Evolutionary conservation across 2,888 invertebrate genomes (phyloP).

Genomic region (Ceramica pisi): DNA sequence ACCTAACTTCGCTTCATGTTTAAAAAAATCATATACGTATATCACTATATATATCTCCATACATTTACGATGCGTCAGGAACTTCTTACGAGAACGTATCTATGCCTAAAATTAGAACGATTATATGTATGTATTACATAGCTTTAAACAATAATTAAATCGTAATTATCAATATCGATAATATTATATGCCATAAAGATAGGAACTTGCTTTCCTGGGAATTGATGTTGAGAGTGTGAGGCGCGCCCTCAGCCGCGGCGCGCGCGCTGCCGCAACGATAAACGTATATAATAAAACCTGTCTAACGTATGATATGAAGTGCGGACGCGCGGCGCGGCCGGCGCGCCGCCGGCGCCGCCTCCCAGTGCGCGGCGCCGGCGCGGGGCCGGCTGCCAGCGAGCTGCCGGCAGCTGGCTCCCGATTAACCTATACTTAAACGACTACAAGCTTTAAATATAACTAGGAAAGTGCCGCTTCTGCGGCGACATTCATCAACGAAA

Average conservation of each 20-base stretch:
- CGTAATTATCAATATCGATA: slow-evolving; percentile 92
- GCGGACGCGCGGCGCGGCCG: slow-evolving; percentile 83
- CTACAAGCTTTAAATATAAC: slow-evolving; percentile 91
- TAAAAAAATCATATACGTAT: slow-evolving; percentile 91
- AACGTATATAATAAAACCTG: slow-evolving; percentile 90
- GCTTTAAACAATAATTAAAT: slow-evolving; percentile 92
- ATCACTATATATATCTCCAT: slow-evolving; percentile 91
- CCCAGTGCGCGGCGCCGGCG: slow-evolving; percentile 89
- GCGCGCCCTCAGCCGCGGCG: slow-evolving; percentile 86
- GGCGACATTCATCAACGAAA: slow-evolving; percentile 88
- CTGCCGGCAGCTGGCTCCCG: slow-evolving; percentile 79
- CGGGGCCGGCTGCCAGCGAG: slow-evolving; percentile 74
- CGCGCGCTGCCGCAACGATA: slow-evolving; percentile 86
- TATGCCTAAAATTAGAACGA: slow-evolving; percentile 91
- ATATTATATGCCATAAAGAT: slow-evolving; percentile 92
- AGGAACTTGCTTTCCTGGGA: slow-evolving; percentile 92
- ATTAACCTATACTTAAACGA: slow-evolving; percentile 88
- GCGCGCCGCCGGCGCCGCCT: slow-evolving; percentile 87
- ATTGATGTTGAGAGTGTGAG: slow-evolving; percentile 86
- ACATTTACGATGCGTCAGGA: slow-evolving; percentile 91
- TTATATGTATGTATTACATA: slow-evolving; percentile 92
- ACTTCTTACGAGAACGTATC: slow-evolving; percentile 91
- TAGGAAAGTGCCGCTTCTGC: slow-evolving; percentile 87
- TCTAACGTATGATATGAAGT: slow-evolving; percentile 91
- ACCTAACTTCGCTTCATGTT: slow-evolving; percentile 90